Evolutionary conservation across 2,888 invertebrate genomes (phyloP), one percentile per base, ranked within the genome.

Genomic region (Thecocarcelia acutangulata): DNA sequence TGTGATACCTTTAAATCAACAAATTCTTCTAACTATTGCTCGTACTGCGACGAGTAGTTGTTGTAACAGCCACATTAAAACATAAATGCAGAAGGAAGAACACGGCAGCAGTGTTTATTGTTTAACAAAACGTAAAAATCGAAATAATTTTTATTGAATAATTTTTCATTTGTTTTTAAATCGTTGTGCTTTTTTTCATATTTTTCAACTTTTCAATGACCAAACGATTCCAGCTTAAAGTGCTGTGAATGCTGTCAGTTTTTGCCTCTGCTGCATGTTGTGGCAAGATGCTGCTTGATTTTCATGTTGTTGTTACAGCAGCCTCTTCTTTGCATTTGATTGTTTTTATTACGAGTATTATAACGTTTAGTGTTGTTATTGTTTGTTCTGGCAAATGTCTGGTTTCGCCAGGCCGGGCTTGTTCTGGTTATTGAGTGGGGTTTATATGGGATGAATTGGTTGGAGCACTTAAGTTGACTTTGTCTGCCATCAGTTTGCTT

Each of bases 101-200:
- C 19, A 24, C 21, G 28, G 63, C 73, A 61, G 24, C 56, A 56
- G 58, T 63, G 40, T 74, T 74, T 69, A 74, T 56, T 79, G 80
- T 74, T 69, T 40, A 82, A 70, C 80, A 80, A 69, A 80, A 83
- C 64, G 63, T 73, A 70, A 80, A 83, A 83, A 82, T 81, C 83
- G 77, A 84, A 85, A 84, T 89, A 88, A 89, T 89, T 88, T 89
- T 89, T 89, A 89, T 89, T 89, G 89, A 89, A 89, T 89, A 89
- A 89, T 89, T 89, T 89, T 89, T 89, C 89, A 89, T 89, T 88
- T 88, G 88, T 83, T 75, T 81, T 58, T 61, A 68, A 69, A 75
- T 66, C 48, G 75, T 66, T 69, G 44, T 50, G 33, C n/a, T 50
- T 13, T 11, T 37, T 19, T n/a, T 5, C 61, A 80, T 76, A 56